A percentile compares a stretch with the other conserved stretches of the same genome.
phyloP scores from a whole-genome alignment of 2,888 invertebrate genomes.

The Oxystoma pomonae region DNA sequence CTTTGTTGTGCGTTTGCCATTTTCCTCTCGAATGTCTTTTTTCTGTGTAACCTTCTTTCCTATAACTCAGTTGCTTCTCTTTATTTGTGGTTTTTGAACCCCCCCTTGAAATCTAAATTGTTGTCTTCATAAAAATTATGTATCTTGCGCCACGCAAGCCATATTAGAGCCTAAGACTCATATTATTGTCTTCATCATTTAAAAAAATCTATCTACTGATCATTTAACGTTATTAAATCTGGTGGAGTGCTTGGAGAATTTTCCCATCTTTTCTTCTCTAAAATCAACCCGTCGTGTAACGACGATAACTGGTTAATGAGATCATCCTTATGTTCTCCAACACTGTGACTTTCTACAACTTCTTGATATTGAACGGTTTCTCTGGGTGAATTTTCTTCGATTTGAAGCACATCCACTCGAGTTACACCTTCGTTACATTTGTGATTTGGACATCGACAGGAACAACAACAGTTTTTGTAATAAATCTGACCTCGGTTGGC shows the following conservation, averaged over 20 bases:
- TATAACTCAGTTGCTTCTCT: too few relatives aligned
- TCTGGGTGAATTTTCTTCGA: slow-evolving; percentile 32
- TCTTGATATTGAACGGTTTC: slow-evolving; percentile 9
- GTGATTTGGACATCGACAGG: slow-evolving; percentile 45
- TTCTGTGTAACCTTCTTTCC: slow-evolving; percentile 49
- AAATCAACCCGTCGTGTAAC: slow-evolving; percentile 48
- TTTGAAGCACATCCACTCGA: slow-evolving; percentile 42
- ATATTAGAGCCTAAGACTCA: background rate
- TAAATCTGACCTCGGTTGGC: slow-evolving; percentile 50
- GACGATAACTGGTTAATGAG: slow-evolving; percentile 44
- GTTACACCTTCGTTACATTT: slow-evolving; percentile 42
- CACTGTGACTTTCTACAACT: slow-evolving; percentile 13
- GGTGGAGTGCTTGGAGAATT: slow-evolving; percentile 35
- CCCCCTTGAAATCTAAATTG: too few relatives aligned
- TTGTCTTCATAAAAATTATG: too few relatives aligned
- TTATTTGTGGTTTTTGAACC: too few relatives aligned
- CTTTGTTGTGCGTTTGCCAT: slow-evolving; percentile 47
- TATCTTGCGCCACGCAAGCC: too few relatives aligned
- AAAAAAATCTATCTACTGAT: background rate
- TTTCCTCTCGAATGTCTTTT: slow-evolving; percentile 41
- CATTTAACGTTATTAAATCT: slow-evolving; percentile 9
- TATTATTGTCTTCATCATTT: slow-evolving; percentile 2
- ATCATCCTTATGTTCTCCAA: slow-evolving; percentile 30
- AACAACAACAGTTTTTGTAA: slow-evolving; percentile 34
- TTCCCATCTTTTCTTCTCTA: slow-evolving; percentile 55